A percentile compares a stretch with the other conserved stretches of the same genome.
Conservation (phyloP, 2,888 invertebrate genomes). For the Caenorhabditis zanzibari region DNA sequence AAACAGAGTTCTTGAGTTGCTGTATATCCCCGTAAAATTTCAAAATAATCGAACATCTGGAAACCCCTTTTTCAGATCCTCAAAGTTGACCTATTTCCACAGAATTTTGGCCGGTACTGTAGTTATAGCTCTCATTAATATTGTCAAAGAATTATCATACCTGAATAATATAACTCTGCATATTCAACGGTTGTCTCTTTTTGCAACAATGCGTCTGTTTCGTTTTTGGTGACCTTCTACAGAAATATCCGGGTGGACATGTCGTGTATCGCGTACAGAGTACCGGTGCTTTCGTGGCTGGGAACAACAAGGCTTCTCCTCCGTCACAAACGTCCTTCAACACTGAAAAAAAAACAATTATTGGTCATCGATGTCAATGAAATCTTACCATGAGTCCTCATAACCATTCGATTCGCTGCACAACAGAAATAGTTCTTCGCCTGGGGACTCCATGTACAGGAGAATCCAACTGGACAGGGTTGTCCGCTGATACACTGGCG, state of each 20-base stretch:
- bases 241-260: slow-evolving; percentile 71
- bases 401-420: slow-evolving; percentile 49
- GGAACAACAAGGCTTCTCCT: slow-evolving; percentile 72
- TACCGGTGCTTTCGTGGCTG: slow-evolving; percentile 69
- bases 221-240: slow-evolving; percentile 65
- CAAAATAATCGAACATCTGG: no score
- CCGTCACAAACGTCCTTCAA: slow-evolving; percentile 69
- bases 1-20: no score
- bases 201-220: slow-evolving; percentile 72
- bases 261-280: slow-evolving; percentile 68
- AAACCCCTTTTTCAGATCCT: no score
- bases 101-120: no score
- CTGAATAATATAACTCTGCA: slow-evolving; percentile 70
- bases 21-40: no score
- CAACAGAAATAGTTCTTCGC: slow-evolving; percentile 76
- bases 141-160: no score
- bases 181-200: slow-evolving; percentile 62
- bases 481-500: slow-evolving; percentile 71
- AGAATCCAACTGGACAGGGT: slow-evolving; percentile 73
- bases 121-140: no score
- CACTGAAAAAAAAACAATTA: slow-evolving; percentile 45
- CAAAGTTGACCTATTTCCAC: no score
- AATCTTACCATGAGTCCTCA: slow-evolving; percentile 60
- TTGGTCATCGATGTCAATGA: background rate
- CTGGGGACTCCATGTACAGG: slow-evolving; percentile 72